Evolutionary conservation across 2,888 invertebrate species (phyloP).

Genomic region (Gryllus longicercus): DNA sequence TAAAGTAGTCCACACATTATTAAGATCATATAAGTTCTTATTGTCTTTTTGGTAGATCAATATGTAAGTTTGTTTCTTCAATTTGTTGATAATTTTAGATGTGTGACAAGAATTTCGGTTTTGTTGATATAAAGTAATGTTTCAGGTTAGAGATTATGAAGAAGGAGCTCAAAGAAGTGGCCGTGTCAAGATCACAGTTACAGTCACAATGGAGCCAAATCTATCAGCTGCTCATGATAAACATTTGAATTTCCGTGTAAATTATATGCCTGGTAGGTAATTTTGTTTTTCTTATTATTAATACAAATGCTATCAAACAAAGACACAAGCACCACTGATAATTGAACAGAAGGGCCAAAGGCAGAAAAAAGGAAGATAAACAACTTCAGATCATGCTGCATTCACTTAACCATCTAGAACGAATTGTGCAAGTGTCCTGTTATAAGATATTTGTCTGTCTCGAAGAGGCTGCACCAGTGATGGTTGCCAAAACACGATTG

Average conservation of each 20-base stretch:
- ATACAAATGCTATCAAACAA: too few relatives aligned
- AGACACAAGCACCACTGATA: too few relatives aligned
- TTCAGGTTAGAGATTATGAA: slow-evolving; percentile 57
- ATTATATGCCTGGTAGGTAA: slow-evolving; percentile 51
- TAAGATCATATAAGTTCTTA: not conserved
- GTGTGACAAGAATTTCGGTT: too few relatives aligned
- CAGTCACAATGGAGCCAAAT: slow-evolving; percentile 54
- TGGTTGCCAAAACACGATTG: too few relatives aligned
- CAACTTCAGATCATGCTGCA: too few relatives aligned
- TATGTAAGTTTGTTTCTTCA: not conserved
- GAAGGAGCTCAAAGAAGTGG: slow-evolving; percentile 46
- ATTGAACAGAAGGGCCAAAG: too few relatives aligned
- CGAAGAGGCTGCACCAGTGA: too few relatives aligned
- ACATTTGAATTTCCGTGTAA: slow-evolving; percentile 43
- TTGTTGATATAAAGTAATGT: too few relatives aligned
- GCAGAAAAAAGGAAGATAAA: too few relatives aligned
- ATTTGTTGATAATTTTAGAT: not conserved
- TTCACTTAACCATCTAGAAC: too few relatives aligned
- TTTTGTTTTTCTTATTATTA: not conserved
- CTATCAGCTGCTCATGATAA: slow-evolving; percentile 44
- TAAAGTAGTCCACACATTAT: not conserved
- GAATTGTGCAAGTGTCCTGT: too few relatives aligned
- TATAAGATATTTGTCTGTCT: too few relatives aligned
- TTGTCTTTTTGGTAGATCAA: not conserved
- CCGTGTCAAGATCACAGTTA: slow-evolving; percentile 58